Conservation (phyloP, 1,140 invertebrate genomes). For the Achatina immaculata region DNA sequence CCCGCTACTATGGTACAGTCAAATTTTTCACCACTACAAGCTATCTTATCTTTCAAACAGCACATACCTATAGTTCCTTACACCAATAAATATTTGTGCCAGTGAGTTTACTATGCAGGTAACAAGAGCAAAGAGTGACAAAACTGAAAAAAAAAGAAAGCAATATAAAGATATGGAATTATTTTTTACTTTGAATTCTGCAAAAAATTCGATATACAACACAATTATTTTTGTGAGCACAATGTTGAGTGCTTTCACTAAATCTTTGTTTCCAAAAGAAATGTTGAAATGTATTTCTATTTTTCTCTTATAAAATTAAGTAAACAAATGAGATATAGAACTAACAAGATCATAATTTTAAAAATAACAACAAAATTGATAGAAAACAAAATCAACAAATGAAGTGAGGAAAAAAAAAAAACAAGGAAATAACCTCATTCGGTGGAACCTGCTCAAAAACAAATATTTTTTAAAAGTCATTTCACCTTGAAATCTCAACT, state of each 20-base stretch:
- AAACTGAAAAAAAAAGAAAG: background rate
- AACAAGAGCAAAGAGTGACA: background rate
- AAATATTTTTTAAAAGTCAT: too few species aligned
- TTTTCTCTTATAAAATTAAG: background rate
- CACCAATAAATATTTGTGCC: constrained; percentile 6
- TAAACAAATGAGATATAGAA: too few species aligned
- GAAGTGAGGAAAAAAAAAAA: too few species aligned
- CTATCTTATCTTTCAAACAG: too few species aligned
- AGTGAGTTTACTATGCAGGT: background rate
- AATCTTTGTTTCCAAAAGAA: background rate
- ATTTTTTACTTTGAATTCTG: background rate
- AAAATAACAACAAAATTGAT: too few species aligned
- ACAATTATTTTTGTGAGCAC: background rate
- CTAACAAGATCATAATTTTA: too few species aligned
- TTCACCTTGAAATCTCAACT: too few species aligned
- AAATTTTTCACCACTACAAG: too few species aligned
- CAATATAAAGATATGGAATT: background rate
- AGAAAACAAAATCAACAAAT: too few species aligned
- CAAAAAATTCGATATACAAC: background rate
- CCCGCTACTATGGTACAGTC: too few species aligned
- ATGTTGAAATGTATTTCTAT: background rate
- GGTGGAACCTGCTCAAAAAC: too few species aligned
- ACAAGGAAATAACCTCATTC: too few species aligned
- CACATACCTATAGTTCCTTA: background rate
- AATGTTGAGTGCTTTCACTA: background rate